Evolutionary conservation across 1,140 invertebrate genomes (phyloP).

Genomic region (Anastrepha ludens): DNA sequence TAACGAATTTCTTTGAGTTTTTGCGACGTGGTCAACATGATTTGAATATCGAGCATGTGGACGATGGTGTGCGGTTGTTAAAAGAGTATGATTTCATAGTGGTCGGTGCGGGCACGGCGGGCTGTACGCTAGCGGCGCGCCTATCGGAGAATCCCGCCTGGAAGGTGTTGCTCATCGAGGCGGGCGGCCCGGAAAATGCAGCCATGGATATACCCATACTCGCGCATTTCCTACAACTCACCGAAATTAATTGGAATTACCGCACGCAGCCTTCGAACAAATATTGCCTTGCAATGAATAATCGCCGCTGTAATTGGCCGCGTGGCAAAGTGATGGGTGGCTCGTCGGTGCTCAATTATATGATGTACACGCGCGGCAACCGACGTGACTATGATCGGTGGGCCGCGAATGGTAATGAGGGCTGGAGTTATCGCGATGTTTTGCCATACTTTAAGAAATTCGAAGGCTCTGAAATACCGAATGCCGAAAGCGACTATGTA

Average conservation of each 20-base stretch:
- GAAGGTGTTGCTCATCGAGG: constrained; percentile 81
- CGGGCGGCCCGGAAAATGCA: constrained; percentile 77
- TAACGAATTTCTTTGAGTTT: constrained; percentile 44
- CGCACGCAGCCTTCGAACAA: constrained; percentile 76
- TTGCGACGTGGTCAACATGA: constrained; percentile 65
- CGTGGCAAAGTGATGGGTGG: constrained; percentile 86
- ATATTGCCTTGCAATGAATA: constrained; percentile 68
- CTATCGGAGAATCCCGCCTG: constrained; percentile 77
- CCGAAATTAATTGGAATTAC: constrained; percentile 80
- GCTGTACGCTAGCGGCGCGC: constrained; percentile 80
- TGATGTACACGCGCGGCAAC: constrained; percentile 89
- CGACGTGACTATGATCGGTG: constrained; percentile 84
- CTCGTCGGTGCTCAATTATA: constrained; percentile 88
- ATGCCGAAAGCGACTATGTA: constrained; percentile 76
- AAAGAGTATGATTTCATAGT: constrained; percentile 78
- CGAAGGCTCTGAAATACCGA: constrained; percentile 80
- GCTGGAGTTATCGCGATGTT: constrained; percentile 88
- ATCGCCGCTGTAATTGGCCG: constrained; percentile 79
- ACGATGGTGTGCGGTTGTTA: constrained; percentile 63
- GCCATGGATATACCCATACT: constrained; percentile 80
- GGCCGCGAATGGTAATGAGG: constrained; percentile 83
- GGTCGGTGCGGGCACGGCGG: constrained; percentile 84
- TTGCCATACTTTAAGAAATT: constrained; percentile 88
- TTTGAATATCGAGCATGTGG: constrained; percentile 65
- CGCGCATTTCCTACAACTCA: constrained; percentile 77